Evolutionary conservation across 35 echinoderm and acorn worm species (phyloP).

Genomic region (Holothuria glaberrima): DNA sequence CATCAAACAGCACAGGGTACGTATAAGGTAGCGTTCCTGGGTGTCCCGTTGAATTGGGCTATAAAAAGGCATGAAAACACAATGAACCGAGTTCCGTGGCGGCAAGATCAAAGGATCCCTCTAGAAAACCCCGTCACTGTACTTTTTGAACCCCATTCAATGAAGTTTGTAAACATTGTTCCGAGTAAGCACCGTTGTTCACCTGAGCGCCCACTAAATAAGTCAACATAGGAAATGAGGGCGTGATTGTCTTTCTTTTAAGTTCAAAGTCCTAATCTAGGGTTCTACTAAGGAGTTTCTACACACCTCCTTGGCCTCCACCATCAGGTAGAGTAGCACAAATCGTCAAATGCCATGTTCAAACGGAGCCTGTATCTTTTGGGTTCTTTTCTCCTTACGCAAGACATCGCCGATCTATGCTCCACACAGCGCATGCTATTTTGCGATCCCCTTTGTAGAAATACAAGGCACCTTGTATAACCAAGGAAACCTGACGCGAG

Average conservation of each 20-base stretch:
- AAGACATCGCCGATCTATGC: no score
- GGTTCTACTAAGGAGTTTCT: no score
- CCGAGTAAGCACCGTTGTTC: conserved; percentile 18
- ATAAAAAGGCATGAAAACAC: conserved; percentile 34
- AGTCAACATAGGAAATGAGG: neutral
- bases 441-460: no score
- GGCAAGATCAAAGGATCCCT: conserved; percentile 21
- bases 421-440: no score
- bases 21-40: conserved; percentile 10
- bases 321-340: no score
- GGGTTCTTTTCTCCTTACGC: no score
- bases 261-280: no score
- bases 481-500: no score
- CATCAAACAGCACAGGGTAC: conserved; percentile 32
- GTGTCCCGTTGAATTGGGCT: conserved; percentile 32
- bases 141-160: conserved; percentile 33
- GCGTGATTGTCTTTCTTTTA: neutral
- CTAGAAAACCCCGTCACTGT: conserved; percentile 16
- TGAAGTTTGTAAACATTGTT: conserved; percentile 53
- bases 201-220: conserved; percentile 20
- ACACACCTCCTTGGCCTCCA: no score
- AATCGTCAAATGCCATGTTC: no score
- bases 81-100: conserved; percentile 28
- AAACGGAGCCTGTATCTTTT: no score
- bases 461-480: no score